phyloP scores from a whole-genome alignment of 2,797 vertebrate species.

The Pangasius djambal region DNA sequence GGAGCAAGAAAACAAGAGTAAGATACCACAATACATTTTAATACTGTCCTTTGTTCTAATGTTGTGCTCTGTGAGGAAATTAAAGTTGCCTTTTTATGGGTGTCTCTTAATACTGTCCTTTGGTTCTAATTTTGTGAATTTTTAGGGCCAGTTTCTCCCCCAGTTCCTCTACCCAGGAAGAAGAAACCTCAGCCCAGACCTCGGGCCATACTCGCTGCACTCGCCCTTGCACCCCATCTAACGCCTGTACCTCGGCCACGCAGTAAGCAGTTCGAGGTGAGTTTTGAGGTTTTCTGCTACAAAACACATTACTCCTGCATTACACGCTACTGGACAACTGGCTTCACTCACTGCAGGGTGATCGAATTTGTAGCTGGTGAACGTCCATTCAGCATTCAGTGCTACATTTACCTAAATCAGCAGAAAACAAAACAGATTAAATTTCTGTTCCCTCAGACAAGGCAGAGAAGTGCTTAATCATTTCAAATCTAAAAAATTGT shows the following conservation, averaged over 20 bases:
- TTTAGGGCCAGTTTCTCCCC: conserved; percentile 61
- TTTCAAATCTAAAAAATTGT: background rate
- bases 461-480: background rate
- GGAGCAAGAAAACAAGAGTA: conserved; percentile 66
- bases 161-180: conserved; percentile 73
- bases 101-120: too few relatives aligned
- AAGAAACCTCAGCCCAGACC: conserved; percentile 58
- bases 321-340: background rate
- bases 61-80: background rate
- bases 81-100: background rate
- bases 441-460: background rate
- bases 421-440: background rate
- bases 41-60: background rate
- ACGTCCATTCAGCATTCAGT: background rate
- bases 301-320: background rate
- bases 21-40: background rate
- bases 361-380: background rate
- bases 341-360: background rate
- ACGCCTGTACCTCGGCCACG: conserved; percentile 75
- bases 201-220: conserved; percentile 27
- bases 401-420: background rate
- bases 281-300: background rate
- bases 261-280: conserved; percentile 74
- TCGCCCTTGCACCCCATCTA: conserved; percentile 25
- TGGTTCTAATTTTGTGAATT: too few relatives aligned